Evolutionary conservation across 2,888 invertebrate genomes (phyloP).

Genomic region (Oithona nana): DNA sequence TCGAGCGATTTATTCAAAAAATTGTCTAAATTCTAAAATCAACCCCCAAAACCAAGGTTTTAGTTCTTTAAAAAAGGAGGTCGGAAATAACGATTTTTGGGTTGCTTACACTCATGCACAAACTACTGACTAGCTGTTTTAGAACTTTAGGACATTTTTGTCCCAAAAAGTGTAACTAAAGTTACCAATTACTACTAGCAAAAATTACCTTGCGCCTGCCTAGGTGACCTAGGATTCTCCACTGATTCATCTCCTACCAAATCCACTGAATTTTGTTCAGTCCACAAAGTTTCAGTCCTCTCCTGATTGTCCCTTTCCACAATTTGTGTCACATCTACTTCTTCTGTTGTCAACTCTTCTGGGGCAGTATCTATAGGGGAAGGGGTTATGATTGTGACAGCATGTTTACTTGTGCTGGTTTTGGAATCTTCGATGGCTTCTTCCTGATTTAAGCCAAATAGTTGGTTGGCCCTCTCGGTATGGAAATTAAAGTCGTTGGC

Average conservation of each 20-base stretch:
- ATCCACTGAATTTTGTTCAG: too few species aligned
- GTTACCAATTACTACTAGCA: too few species aligned
- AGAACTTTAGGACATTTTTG: too few species aligned
- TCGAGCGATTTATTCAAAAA: too few species aligned
- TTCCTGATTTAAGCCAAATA: neutral
- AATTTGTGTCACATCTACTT: neutral
- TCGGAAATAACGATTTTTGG: too few species aligned
- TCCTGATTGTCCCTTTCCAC: neutral
- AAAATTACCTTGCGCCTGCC: neutral
- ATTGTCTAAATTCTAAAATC: too few species aligned
- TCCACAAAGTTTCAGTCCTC: neutral
- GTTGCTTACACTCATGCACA: too few species aligned
- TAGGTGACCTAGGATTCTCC: neutral
- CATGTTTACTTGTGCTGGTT: neutral
- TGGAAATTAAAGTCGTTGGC: slow-evolving; percentile 10
- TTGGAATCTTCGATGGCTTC: neutral
- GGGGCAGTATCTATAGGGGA: neutral
- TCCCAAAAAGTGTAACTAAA: too few species aligned
- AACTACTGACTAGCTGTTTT: too few species aligned
- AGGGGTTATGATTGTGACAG: neutral
- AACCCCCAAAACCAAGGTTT: too few species aligned
- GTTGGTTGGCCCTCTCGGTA: slow-evolving; percentile 3
- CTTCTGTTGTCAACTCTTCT: neutral
- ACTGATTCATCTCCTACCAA: neutral
- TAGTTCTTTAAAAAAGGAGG: too few species aligned